Conservation (phyloP, 1,140 invertebrate genomes). For the Drosophila leontia region DNA sequence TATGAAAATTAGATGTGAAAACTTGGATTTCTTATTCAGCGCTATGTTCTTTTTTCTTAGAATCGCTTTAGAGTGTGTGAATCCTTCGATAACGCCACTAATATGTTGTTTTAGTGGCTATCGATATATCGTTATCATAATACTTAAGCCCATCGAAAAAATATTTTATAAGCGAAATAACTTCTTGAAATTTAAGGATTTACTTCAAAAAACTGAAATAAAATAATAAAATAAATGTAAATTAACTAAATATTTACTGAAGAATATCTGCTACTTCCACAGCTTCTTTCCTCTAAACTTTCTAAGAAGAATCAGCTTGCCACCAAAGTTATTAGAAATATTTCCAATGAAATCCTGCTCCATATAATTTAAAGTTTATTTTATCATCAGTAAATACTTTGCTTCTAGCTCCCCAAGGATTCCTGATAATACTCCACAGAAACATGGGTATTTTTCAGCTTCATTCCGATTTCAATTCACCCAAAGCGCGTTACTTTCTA, state of each 20-base stretch:
- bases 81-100: neutral
- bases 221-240: no score
- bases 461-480: slow-evolving; percentile 18
- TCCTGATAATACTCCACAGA: neutral
- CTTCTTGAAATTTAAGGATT: no score
- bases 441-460: neutral
- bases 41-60: neutral
- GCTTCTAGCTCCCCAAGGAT: neutral
- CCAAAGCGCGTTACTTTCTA: slow-evolving; percentile 30
- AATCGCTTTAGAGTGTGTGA: neutral
- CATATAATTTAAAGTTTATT: neutral
- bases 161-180: no score
- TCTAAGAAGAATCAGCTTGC: neutral
- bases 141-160: no score
- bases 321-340: neutral
- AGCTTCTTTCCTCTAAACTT: neutral
- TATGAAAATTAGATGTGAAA: neutral
- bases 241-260: no score
- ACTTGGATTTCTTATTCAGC: neutral
- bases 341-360: neutral
- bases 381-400: neutral
- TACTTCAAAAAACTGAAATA: no score
- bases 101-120: neutral
- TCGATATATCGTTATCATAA: neutral
- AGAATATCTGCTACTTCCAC: no score